These are phyloP conservation scores for Metopolophium dirhodum DNA, from an alignment of 1,140 invertebrate species.

Conservation along the genomic window DNA sequence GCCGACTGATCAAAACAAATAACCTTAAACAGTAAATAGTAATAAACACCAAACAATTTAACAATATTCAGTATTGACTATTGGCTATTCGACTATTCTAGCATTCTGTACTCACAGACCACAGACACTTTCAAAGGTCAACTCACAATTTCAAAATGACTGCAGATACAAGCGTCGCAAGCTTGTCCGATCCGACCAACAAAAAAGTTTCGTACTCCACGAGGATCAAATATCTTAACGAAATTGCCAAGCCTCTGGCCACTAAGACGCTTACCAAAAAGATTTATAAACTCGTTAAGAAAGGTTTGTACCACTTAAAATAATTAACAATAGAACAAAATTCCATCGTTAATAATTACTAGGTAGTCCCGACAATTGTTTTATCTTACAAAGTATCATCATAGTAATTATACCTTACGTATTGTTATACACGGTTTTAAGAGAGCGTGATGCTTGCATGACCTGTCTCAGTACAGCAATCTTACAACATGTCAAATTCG, in stretches of 20 bases:
- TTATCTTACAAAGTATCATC: too few species aligned
- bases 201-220: constrained; percentile 69
- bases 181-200: background rate
- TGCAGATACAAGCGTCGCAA: background rate
- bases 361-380: too few species aligned
- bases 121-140: background rate
- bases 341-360: too few species aligned
- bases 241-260: constrained; percentile 93
- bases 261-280: constrained; percentile 90
- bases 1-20: background rate
- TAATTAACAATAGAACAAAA: background rate
- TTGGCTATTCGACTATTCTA: too few species aligned
- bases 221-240: constrained; percentile 76
- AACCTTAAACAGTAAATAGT: background rate
- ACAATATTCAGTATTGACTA: too few species aligned
- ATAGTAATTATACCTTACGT: too few species aligned
- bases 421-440: too few species aligned
- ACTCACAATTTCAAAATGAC: background rate
- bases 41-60: too few species aligned
- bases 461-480: too few species aligned
- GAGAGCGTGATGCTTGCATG: too few species aligned
- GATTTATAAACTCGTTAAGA: constrained; percentile 92
- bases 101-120: too few species aligned
- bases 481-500: too few species aligned
- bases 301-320: constrained; percentile 71